Evolutionary conservation across 2,113 vertebrate genomes (phyloP).

Genomic region (Sander lucioperca): DNA sequence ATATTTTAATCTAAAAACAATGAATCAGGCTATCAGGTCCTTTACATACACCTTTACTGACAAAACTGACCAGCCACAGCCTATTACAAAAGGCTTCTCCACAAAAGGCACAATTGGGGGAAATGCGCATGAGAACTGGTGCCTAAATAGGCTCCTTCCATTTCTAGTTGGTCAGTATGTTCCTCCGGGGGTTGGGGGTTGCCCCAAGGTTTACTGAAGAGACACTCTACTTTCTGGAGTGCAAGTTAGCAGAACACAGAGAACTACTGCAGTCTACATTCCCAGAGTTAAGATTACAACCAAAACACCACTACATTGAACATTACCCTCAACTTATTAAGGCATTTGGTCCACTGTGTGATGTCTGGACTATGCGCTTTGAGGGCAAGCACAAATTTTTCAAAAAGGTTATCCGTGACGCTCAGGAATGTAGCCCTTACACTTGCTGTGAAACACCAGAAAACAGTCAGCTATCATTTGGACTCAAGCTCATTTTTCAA

Average conservation of each 20-base stretch:
- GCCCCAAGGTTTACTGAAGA: too few species aligned
- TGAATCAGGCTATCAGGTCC: neutral
- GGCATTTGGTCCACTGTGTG: too few species aligned
- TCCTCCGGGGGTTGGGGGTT: too few species aligned
- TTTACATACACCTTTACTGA: neutral
- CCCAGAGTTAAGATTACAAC: neutral
- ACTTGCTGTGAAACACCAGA: constrained; percentile 7
- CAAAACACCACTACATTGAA: neutral
- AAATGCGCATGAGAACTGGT: constrained; percentile 39
- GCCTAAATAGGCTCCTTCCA: constrained; percentile 7
- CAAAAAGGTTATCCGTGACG: neutral
- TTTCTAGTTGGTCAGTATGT: constrained; percentile 12
- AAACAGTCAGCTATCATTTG: constrained; percentile 10
- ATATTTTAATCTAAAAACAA: neutral
- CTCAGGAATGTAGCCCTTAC: constrained; percentile 12
- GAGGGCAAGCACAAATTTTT: neutral
- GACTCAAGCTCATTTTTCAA: constrained; percentile 16
- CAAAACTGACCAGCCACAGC: constrained; percentile 18
- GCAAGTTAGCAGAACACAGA: too few species aligned
- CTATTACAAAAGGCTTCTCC: neutral
- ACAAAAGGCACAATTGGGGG: constrained; percentile 26
- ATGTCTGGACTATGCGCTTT: neutral
- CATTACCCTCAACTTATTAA: too few species aligned
- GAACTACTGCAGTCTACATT: too few species aligned
- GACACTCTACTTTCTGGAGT: too few species aligned